Conservation (phyloP, 2,888 invertebrate genomes). For the Phalangium opilio region DNA sequence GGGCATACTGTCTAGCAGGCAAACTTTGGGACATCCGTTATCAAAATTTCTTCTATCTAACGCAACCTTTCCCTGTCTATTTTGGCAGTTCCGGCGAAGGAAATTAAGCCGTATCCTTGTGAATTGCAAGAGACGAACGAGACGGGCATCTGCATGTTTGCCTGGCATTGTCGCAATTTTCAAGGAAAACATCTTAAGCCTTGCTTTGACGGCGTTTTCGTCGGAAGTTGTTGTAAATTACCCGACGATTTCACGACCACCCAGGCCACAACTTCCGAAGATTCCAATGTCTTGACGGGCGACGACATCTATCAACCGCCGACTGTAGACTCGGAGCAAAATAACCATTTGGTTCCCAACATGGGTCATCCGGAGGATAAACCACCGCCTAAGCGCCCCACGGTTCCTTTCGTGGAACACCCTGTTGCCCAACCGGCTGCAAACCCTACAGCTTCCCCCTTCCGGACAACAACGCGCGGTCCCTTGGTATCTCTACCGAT, state of each 20-base stretch:
- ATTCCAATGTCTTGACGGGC: too few relatives aligned
- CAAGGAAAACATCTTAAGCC: constrained; percentile 83
- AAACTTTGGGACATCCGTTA: too few relatives aligned
- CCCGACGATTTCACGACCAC: constrained; percentile 19
- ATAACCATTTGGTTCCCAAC: too few relatives aligned
- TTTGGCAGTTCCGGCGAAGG: too few relatives aligned
- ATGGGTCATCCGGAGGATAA: too few relatives aligned
- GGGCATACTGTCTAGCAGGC: too few relatives aligned
- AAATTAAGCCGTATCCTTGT: constrained; percentile 70
- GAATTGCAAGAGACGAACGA: constrained; percentile 61
- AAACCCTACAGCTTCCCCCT: background rate
- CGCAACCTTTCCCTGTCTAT: too few relatives aligned
- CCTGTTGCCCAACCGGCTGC: background rate
- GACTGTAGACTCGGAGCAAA: too few relatives aligned
- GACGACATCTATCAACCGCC: too few relatives aligned
- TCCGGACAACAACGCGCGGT: constrained; percentile 1
- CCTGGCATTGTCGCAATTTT: constrained; percentile 74
- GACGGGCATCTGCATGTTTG: constrained; percentile 82
- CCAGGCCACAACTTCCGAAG: background rate
- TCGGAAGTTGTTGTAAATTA: constrained; percentile 37
- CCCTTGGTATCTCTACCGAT: constrained; percentile 2
- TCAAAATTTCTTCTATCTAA: too few relatives aligned
- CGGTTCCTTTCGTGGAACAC: background rate
- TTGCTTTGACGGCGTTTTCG: constrained; percentile 83
- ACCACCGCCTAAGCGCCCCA: too few relatives aligned